A percentile compares a stretch with the other conserved stretches of the same genome.
Evolutionary conservation across 2,797 vertebrate genomes (phyloP).

Genomic region (Meda fulgida): DNA sequence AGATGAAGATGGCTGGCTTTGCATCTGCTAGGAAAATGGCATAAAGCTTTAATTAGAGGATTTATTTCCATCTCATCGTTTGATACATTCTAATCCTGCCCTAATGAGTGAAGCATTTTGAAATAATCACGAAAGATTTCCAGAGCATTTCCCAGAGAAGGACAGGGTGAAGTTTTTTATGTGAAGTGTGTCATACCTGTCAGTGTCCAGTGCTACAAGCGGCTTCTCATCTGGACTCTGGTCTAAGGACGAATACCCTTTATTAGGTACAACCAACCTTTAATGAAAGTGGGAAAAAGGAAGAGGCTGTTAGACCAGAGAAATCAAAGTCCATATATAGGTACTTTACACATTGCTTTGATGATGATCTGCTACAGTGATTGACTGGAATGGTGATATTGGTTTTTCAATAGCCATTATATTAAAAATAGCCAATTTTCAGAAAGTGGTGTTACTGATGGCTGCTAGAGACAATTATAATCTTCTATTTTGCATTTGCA

Average conservation of each 20-base stretch:
- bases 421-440: too few species aligned
- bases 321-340: background rate
- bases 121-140: background rate
- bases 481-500: background rate
- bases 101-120: background rate
- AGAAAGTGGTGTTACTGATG: background rate
- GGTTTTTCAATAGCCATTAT: background rate
- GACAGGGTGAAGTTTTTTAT: too few species aligned
- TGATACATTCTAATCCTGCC: slow-evolving; percentile 14
- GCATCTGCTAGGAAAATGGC: background rate
- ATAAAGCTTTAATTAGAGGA: slow-evolving; percentile 32
- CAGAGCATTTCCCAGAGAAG: background rate
- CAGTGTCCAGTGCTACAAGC: slow-evolving; percentile 95
- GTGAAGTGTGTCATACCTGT: slow-evolving; percentile 82
- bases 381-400: background rate
- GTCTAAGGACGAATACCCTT: slow-evolving; percentile 97
- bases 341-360: background rate
- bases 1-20: background rate
- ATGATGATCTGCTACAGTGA: background rate
- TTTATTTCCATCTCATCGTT: slow-evolving; percentile 17
- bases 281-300: slow-evolving; percentile 29
- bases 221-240: slow-evolving; percentile 99
- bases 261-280: slow-evolving; percentile 97
- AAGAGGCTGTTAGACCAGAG: background rate
- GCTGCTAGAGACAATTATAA: background rate